These are phyloP conservation scores for Arge pagana DNA, from an alignment of 2,888 invertebrate genomes.

Conservation along the genomic window DNA sequence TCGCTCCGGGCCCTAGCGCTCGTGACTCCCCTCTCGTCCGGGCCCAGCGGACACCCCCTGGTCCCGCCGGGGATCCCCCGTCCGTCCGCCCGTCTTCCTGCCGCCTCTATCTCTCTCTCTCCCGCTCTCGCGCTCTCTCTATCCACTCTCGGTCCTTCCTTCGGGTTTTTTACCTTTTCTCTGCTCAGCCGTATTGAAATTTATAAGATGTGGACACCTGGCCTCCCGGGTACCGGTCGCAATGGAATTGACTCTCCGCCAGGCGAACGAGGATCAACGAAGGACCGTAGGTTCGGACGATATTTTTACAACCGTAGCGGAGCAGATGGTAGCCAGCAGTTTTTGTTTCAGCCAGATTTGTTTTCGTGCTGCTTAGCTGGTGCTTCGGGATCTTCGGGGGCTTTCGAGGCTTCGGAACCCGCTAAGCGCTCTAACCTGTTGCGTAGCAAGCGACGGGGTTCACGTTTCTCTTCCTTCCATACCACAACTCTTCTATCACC, in stretches of 20 bases:
- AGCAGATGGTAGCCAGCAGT: conserved; percentile 47
- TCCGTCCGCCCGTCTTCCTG: not conserved
- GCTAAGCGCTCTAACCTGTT: not conserved
- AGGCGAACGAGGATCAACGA: no score
- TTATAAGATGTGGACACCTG: conserved; percentile 51
- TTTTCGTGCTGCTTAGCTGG: conserved; percentile 41
- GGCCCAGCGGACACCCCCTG: no score
- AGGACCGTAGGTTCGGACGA: not conserved
- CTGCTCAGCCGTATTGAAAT: conserved; percentile 44
- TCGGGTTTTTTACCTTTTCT: conserved; percentile 35
- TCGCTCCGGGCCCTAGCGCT: no score
- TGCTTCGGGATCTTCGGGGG: conserved; percentile 10
- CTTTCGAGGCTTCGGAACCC: not conserved
- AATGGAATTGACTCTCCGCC: no score
- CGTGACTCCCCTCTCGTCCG: no score
- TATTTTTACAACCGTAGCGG: conserved; percentile 19
- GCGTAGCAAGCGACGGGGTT: not conserved
- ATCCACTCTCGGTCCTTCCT: conserved; percentile 28
- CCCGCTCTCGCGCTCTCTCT: conserved; percentile 29
- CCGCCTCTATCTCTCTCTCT: conserved; percentile 25
- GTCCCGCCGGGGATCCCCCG: no score
- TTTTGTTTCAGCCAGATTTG: conserved; percentile 50
- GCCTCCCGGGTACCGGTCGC: conserved; percentile 29
- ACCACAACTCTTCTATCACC: not conserved
- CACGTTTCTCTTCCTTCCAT: not conserved